A percentile compares a stretch with the other conserved stretches of the same genome.
These are phyloP conservation scores for Ranitomeya variabilis DNA, from an alignment of 2,113 vertebrate species.

Conservation along the genomic window DNA sequence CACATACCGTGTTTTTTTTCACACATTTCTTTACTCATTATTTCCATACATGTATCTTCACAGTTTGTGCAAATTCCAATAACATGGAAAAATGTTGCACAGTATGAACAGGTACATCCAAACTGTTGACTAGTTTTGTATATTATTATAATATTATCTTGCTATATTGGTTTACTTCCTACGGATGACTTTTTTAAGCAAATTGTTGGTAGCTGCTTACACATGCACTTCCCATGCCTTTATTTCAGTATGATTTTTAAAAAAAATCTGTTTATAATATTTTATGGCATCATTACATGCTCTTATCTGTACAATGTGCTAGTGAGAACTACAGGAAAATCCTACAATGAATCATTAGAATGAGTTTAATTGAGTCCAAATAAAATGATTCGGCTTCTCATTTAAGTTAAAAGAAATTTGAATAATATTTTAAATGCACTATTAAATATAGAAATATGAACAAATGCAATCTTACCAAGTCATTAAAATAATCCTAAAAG, in stretches of 20 bases:
- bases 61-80: too few relatives aligned
- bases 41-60: too few relatives aligned
- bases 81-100: too few relatives aligned
- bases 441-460: slow-evolving; percentile 32
- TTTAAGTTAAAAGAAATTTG: slow-evolving; percentile 28
- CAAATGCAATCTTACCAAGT: slow-evolving; percentile 7
- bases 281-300: neutral
- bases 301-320: slow-evolving; percentile 2
- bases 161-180: neutral
- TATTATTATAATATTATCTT: too few relatives aligned
- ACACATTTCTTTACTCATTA: too few relatives aligned
- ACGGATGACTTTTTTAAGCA: neutral
- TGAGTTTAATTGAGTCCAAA: slow-evolving; percentile 37
- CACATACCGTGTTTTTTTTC: too few relatives aligned
- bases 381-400: neutral
- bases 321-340: neutral
- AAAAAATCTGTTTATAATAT: neutral
- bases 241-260: neutral
- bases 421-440: neutral
- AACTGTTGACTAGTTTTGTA: too few relatives aligned
- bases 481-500: neutral
- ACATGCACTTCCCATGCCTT: neutral
- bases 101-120: too few relatives aligned
- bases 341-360: slow-evolving; percentile 20
- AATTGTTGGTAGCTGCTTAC: neutral